phyloP scores from a whole-genome alignment of 2,113 vertebrate genomes.

The Cebus imitator region DNA sequence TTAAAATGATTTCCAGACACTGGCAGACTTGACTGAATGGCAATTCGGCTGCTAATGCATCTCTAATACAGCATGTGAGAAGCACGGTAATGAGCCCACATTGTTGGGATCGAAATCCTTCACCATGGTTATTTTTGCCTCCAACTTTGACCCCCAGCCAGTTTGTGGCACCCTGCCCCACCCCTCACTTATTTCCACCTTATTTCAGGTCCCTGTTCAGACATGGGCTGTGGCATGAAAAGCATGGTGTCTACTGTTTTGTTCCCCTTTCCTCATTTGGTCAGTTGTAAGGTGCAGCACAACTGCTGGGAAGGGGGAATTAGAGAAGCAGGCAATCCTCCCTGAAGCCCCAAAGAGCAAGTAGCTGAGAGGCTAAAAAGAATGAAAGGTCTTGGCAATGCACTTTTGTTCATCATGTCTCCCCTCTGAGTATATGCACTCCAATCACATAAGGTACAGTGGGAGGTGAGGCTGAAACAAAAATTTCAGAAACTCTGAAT shows the following conservation, averaged over 20 bases:
- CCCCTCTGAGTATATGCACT: not conserved
- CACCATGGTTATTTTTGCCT: not conserved
- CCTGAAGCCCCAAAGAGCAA: not conserved
- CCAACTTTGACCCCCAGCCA: not conserved
- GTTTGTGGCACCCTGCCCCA: not conserved
- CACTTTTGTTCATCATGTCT: not conserved
- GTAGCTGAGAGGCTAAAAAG: not conserved
- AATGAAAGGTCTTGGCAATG: not conserved
- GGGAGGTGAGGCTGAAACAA: not conserved
- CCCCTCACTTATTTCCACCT: not conserved
- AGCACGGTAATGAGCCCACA: not conserved
- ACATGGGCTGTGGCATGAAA: not conserved
- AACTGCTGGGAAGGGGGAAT: not conserved
- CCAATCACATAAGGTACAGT: accelerated
- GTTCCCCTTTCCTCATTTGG: not conserved
- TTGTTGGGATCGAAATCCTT: slow-evolving; percentile 8
- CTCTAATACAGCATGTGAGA: slow-evolving; percentile 15
- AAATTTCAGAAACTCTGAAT: slow-evolving; percentile 18
- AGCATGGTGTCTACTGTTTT: not conserved
- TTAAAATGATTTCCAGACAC: slow-evolving; percentile 72
- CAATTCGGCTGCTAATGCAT: slow-evolving; percentile 55
- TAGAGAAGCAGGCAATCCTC: not conserved
- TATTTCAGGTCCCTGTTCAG: not conserved
- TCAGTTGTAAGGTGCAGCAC: not conserved
- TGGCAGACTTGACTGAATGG: slow-evolving; percentile 34